Conservation (phyloP, 1,140 invertebrate species). For the Aphaenogaster ashmeadi region DNA sequence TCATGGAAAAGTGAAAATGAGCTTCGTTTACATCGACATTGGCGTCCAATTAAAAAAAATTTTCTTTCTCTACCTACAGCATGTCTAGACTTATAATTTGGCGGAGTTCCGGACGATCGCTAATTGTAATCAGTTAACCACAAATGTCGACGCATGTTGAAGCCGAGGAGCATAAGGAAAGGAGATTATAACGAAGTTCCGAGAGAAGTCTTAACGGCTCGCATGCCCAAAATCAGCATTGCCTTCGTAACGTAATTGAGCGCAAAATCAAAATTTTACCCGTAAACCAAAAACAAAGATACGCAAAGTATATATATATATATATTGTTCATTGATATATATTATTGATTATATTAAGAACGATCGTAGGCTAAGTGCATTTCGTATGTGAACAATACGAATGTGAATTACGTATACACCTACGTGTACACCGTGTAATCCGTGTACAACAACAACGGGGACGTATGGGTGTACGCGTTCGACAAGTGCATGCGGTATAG, state of each 20-base stretch:
- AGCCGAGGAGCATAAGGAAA: background rate
- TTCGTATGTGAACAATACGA: slow-evolving; percentile 70
- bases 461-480: slow-evolving; percentile 64
- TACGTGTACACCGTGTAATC: slow-evolving; percentile 65
- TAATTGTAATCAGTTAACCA: slow-evolving; percentile 21
- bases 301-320: slow-evolving; percentile 77
- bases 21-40: background rate
- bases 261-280: slow-evolving; percentile 86
- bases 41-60: background rate
- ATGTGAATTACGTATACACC: slow-evolving; percentile 59
- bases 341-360: slow-evolving; percentile 76
- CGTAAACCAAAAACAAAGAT: slow-evolving; percentile 77
- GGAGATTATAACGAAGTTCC: slow-evolving; percentile 42
- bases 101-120: background rate
- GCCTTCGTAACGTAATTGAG: slow-evolving; percentile 86
- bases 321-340: slow-evolving; percentile 76
- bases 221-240: slow-evolving; percentile 76
- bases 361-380: slow-evolving; percentile 73
- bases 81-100: background rate
- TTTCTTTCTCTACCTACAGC: background rate
- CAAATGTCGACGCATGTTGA: slow-evolving; percentile 25
- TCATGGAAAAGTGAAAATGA: background rate
- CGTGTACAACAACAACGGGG: slow-evolving; percentile 77
- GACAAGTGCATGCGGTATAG: slow-evolving; percentile 61
- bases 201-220: slow-evolving; percentile 18